phyloP scores from a whole-genome alignment of 2,797 vertebrate species.

The Eremophila alpestris region DNA sequence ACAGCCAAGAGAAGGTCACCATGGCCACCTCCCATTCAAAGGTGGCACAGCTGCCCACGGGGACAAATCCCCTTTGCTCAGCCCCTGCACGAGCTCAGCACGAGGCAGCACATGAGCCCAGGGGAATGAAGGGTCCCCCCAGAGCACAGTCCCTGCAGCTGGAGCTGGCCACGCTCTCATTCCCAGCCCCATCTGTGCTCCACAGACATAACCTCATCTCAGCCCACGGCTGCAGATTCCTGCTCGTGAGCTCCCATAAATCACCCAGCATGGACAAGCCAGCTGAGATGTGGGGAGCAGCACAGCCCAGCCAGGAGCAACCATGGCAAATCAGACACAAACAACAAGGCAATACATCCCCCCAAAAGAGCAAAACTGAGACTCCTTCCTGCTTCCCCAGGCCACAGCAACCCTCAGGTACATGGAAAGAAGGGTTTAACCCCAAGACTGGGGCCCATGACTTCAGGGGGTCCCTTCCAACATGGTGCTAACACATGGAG shows the following conservation, averaged over 20 bases:
- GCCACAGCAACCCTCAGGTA: not conserved
- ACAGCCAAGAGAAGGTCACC: not conserved
- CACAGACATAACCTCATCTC: conserved; percentile 59
- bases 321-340: not conserved
- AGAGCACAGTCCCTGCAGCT: conserved; percentile 7
- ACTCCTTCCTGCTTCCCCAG: not conserved
- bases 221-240: conserved; percentile 22
- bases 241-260: not conserved
- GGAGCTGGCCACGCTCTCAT: not conserved
- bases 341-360: not conserved
- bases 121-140: not conserved
- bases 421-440: not conserved
- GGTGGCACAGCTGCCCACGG: not conserved
- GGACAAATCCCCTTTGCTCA: not conserved
- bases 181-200: not conserved
- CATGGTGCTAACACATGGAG: not conserved
- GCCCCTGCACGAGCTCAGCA: not conserved
- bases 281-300: not conserved
- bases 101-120: rapidly evolving
- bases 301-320: not conserved
- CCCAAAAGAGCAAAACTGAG: not conserved
- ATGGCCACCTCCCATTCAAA: not conserved
- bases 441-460: rapidly evolving
- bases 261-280: not conserved
- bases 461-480: not conserved